phyloP scores from a whole-genome alignment of 2,888 invertebrate species.

The Coelopa pilipes region DNA sequence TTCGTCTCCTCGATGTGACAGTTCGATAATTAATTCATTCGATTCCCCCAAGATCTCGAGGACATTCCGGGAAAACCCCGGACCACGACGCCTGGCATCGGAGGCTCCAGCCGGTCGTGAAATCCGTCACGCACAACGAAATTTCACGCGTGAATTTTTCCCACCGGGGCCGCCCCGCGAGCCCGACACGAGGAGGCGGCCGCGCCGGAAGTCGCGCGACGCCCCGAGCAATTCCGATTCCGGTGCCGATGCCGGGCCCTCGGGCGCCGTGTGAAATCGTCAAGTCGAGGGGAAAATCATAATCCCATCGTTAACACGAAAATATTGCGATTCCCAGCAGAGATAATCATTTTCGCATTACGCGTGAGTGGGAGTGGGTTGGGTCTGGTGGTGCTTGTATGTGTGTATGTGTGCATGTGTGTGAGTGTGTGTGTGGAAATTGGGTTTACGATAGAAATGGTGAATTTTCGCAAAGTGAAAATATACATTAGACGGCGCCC shows the following conservation, averaged over 20 bases:
- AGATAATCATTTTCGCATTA: constrained; percentile 36
- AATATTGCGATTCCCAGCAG: constrained; percentile 28
- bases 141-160: no score
- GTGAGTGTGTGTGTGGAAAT: constrained; percentile 6
- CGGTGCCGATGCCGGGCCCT: background rate
- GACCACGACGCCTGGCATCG: no score
- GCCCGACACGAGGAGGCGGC: no score
- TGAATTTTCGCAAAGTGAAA: constrained; percentile 14
- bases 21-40: no score
- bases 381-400: background rate
- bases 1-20: no score
- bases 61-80: no score
- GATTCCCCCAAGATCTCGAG: no score
- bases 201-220: no score
- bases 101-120: no score
- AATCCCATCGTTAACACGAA: constrained; percentile 31
- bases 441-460: constrained; percentile 22
- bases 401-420: background rate
- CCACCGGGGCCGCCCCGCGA: no score
- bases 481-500: background rate
- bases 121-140: no score
- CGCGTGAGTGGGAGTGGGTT: background rate
- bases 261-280: constrained; percentile 18
- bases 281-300: constrained; percentile 20
- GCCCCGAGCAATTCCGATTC: no score